phyloP scores from a whole-genome alignment of 2,888 invertebrate species.

The Furcula furcula region DNA sequence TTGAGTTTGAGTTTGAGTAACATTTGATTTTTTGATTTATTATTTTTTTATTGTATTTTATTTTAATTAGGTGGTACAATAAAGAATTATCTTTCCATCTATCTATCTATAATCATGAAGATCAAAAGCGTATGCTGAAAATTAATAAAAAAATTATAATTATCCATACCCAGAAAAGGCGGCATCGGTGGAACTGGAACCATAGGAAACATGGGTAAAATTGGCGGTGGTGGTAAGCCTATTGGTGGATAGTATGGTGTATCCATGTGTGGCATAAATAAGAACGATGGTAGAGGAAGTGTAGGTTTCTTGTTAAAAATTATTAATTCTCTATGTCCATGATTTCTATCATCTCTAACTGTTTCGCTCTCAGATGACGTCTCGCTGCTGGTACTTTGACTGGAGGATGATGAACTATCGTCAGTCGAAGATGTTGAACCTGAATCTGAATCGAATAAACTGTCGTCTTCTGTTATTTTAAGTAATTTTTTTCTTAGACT shows the following conservation, averaged over 20 bases:
- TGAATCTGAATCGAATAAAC: conserved; percentile 55
- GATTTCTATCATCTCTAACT: conserved; percentile 33
- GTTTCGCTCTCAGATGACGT: conserved; percentile 1
- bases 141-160: too few species aligned
- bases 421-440: conserved; percentile 25
- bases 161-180: conserved; percentile 36
- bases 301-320: conserved; percentile 61
- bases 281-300: conserved; percentile 65
- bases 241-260: conserved; percentile 68
- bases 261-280: conserved; percentile 65
- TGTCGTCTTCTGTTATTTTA: conserved; percentile 64
- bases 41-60: too few species aligned
- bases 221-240: conserved; percentile 59
- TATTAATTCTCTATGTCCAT: conserved; percentile 63
- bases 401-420: conserved; percentile 28
- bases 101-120: too few species aligned
- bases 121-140: too few species aligned
- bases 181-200: conserved; percentile 62
- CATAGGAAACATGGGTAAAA: conserved; percentile 67
- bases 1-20: too few species aligned
- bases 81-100: too few species aligned
- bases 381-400: conserved; percentile 14
- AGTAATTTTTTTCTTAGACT: conserved; percentile 52
- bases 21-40: too few species aligned
- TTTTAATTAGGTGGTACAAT: too few species aligned